Base-by-base conservation (phyloP, 2,888 invertebrate genomes). In the Yponomeuta evonymella region DNA sequence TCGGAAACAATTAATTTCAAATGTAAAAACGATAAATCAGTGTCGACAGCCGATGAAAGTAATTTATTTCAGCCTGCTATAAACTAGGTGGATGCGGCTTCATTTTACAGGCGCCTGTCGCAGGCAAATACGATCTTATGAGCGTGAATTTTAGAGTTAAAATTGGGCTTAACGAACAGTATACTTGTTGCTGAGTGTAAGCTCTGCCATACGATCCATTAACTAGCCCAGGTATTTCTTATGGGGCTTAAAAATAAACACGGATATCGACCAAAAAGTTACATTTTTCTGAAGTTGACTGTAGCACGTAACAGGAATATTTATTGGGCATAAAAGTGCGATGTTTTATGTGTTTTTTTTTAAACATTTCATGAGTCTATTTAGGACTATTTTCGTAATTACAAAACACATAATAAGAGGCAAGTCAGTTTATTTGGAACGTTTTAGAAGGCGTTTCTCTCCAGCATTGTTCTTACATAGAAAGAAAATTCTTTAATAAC, bases 31-130 rank as follows among this genome's bases (percentile, higher is more conserved):
- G 64, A 64, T 64, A 64, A 64, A 64, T 64, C 64, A 64, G 30
- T 64, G 64, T 64, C 64, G 64, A 64, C 64, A 64, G n/a, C 64
- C 64, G 64, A 64, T 64, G 64, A 64, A 64, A 64, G 64, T 64
- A 64, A 64, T 64, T 64, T 64, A 64, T 64, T 64, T 64, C 64
- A 64, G 64, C 10, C 64, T 8, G 30, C 30, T 29, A 23, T 23
- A 64, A 64, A 64, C 51, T 58, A 58, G 51, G 51, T 58, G 51
- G 51, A 58, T 58, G 51, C 51, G 51, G 51, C 51, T 58, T 58
- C 51, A 58, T 58, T 58, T 58, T 15, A 58, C 51, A 5, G 51
- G 51, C 15, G 51, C 51, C 51, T 15, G 3, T 58, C 12, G 51
- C 4, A 58, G 51, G 12, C 51, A 58, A 58, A 58, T 58, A 3